Base-by-base conservation (phyloP, 1,140 invertebrate genomes). In the Drosophila busckii region DNA sequence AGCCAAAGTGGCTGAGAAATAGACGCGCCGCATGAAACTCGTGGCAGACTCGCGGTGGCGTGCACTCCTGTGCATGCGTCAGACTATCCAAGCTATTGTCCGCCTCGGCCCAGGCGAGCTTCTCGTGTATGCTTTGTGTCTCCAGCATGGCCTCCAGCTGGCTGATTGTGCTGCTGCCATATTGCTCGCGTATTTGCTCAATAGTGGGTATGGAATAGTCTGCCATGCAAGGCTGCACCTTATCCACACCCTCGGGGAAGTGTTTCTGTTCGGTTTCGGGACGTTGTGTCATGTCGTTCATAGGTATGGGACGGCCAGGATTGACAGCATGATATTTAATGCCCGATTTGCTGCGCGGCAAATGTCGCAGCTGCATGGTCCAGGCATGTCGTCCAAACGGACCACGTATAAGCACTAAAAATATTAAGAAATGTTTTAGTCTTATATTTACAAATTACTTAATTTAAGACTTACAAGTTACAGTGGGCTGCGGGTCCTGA, bases 21-120 rank as follows among this genome's bases (percentile, higher is more conserved):
- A 99, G 87, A 52, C 97, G 90, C 1, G 97, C 95, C 0, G 97
- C 97, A 89, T 98, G 96, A 87, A 97, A 98, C 80, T 98, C 95
- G 42, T 96, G 93, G 56, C 93, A 94, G 1, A 93, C 91, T 5
- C 92, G 89, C 0, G 97, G 97, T 8, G 95, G 93, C 6, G 92
- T 89, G 80, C 94, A 96, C 83, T 97, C 95, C 32, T 92, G 90
- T 2, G 89, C 67, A 42, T 86, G 83, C 8, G 78, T 67, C 13
- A 87, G 38, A n/a, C 80, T 76, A 37, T 87, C 86, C 2, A 55
- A 58, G 23, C 83, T 87, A 26, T 84, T 87, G 42, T 87, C 86
- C 2, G 86, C 84, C 35, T 87, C 85, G 2, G 86, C 86, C 86
- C 86, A 87, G 19, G 85, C 78, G 12, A 87, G 26, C 38, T 87